Evolutionary conservation across 2,113 vertebrate species (phyloP), one percentile per base, ranked within the genome.

Genomic region (Echinops telfairi): DNA sequence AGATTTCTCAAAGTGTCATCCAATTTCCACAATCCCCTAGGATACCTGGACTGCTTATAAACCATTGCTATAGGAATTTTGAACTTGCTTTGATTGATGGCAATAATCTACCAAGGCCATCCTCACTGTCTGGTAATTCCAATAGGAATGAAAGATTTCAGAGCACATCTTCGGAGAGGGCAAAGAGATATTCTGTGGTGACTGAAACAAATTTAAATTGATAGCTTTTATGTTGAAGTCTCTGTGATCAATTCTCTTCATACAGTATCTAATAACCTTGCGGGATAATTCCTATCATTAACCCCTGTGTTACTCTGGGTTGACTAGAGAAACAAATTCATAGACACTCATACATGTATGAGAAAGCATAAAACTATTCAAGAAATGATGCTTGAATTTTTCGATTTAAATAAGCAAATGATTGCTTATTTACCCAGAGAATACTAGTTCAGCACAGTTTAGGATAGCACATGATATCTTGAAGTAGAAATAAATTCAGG

Each of bases 401-500:
- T 53, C 47, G 10, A 53, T 14, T 53, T 53, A 53, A 53, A 53
- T 53, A 11, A 38, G 31, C 60, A 62, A 62, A 62, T 82, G 11
- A 86, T 86, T 88, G 43, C 43, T 76, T 85, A 85, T 31, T 78
- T 92, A 68, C 2, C 23, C 53, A 25, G 14, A 89, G 58, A 92
- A 33, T 53, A 92, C 1, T 5, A 83, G 36, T 81, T 77, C 64
- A 64, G 20, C 79, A 85, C 43, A 68, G 25, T 86, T 80, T 76
- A 90, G 29, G 16, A 23, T 92, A 86, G 71, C 31, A 33, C 68
- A 31, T 71, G 20, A 20, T 84, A 47, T 85, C 58, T 87, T 81
- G 76, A 57, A 53, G 83, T 92, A 36, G 83, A 92, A 86, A 93
- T 86, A 58, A 92, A 73, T 90, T 66, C 29, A 38, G 31, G 23